Evolutionary conservation across 1,140 invertebrate genomes (phyloP).

Genomic region (Camponotus pennsylvanicus): DNA sequence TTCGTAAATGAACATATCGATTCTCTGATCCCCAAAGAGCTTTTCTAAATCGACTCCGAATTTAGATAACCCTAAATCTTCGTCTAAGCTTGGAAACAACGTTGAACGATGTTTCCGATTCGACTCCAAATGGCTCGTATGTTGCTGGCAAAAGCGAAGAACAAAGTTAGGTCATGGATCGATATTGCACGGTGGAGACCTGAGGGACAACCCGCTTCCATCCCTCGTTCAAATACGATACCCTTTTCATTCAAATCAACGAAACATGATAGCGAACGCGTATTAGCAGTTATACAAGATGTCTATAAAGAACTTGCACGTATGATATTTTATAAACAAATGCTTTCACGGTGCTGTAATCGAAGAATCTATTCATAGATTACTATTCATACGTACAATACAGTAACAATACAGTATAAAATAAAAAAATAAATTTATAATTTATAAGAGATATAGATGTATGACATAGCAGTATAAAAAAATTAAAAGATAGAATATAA

Average conservation of each 20-base stretch:
- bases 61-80: background rate
- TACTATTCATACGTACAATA: background rate
- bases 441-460: no score
- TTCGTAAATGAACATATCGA: background rate
- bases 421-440: background rate
- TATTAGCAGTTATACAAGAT: background rate
- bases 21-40: background rate
- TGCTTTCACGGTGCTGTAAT: background rate
- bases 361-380: background rate
- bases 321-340: background rate
- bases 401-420: background rate
- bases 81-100: background rate
- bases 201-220: constrained; percentile 8
- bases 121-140: constrained; percentile 21
- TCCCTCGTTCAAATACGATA: background rate
- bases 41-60: constrained; percentile 12
- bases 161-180: constrained; percentile 54
- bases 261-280: background rate
- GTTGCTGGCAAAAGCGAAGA: constrained; percentile 9
- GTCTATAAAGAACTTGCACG: background rate
- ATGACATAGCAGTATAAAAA: background rate
- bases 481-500: no score
- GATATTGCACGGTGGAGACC: constrained; percentile 26
- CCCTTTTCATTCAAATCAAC: background rate
- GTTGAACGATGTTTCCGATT: constrained; percentile 23